Base-by-base conservation (phyloP, 2,113 vertebrate genomes). In the Polypterus senegalus region DNA sequence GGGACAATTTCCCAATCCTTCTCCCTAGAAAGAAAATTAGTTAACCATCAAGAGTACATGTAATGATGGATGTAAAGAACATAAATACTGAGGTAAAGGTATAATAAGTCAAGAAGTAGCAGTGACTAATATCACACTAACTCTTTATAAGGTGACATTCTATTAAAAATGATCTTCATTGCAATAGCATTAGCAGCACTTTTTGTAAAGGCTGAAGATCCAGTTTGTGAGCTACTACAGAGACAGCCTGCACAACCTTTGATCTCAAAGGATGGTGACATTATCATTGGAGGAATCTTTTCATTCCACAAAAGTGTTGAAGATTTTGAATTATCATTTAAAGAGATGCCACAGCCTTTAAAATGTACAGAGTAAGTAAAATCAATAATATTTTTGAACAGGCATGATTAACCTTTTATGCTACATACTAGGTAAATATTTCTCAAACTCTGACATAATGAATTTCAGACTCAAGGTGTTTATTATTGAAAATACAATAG, bases 161-260 rank as follows among this genome's bases (percentile, higher is more conserved):
- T 27, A 3, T 58, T 43, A 7, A 45, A 58, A 58, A 58, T 61
- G 63, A 55, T 65, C 53, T 43, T 67, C 3, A 11, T 65, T 48
- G 46, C 11, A 5, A 27, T 55, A 10, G 54, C 43, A 10, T 10
- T 55, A 55, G 43, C 43, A 8, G 6, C 9, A 11, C 5, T 55
- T 55, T 55, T 55, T 10, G 5, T 27, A 55, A 10, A 27, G 5
- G 54, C 54, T 55, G 54, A 55, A 55, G 43, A 55, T 9, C 54
- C 54, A 5, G 9, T 55, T 10, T 55, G 54, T 55, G 10, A 55
- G 54, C 54, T 65, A 43, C 54, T 5, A 55, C 43, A 55, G 3
- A 27, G 54, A 55, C 5, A 9, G 5, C 54, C 10, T 5, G 4
- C 4, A 55, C 54, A 11, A 27, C 54, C 9, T 55, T 27, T 11